A percentile compares a stretch with the other conserved stretches of the same genome.
Evolutionary conservation across 2,113 vertebrate genomes (phyloP).

Genomic region (Xenopus laevis): DNA sequence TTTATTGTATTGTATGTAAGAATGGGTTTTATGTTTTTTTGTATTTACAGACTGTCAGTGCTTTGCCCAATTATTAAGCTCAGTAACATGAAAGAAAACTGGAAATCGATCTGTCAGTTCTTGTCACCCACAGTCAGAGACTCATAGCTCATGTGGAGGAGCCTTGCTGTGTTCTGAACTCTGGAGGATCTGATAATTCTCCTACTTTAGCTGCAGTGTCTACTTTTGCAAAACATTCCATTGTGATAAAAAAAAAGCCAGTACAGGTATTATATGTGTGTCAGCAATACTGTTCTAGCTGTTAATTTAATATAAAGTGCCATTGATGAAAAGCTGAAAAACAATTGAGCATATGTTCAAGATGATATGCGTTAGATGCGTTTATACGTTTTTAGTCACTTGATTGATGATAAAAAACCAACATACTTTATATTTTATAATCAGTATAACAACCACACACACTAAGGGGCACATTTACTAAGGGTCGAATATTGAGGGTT

Average conservation of each 20-base stretch:
- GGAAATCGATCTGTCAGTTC: slow-evolving; percentile 38
- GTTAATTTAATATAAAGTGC: too few species aligned
- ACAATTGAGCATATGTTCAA: too few species aligned
- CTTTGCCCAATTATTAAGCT: slow-evolving; percentile 33
- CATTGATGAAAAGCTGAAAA: too few species aligned
- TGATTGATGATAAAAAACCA: too few species aligned
- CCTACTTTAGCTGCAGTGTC: slow-evolving; percentile 17
- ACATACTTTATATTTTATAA: too few species aligned
- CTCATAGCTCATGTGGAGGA: slow-evolving; percentile 9
- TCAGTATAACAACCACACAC: too few species aligned
- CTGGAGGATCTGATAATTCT: not conserved
- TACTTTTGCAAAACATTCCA: slow-evolving; percentile 17
- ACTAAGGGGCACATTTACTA: too few species aligned
- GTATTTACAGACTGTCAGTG: slow-evolving; percentile 22
- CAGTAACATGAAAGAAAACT: slow-evolving; percentile 33
- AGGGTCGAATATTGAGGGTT: too few species aligned
- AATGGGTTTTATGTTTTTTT: slow-evolving; percentile 2
- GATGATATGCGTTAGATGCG: too few species aligned
- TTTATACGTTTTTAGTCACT: too few species aligned
- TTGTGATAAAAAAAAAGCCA: not conserved
- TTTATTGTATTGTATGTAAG: slow-evolving; percentile 38
- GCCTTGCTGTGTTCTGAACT: slow-evolving; percentile 30
- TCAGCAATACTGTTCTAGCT: not conserved
- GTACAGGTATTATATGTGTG: not conserved
- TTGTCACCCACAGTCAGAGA: slow-evolving; percentile 33